Percentiles rank a stretch among this genome's conserved stretches.
phyloP scores from a whole-genome alignment of 2,113 vertebrate genomes.

The Nerophis ophidion region DNA sequence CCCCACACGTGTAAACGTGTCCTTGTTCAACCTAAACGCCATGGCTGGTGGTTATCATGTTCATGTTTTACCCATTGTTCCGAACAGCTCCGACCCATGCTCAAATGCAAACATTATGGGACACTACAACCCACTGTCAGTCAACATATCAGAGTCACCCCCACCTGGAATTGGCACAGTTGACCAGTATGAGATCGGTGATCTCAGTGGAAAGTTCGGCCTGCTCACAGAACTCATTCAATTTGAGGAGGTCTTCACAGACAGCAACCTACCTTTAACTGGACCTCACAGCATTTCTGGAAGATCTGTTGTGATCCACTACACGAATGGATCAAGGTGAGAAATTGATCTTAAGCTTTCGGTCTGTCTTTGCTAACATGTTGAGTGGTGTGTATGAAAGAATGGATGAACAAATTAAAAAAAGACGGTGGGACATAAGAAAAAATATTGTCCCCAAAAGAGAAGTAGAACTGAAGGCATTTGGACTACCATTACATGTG shows the following conservation, averaged over 20 bases:
- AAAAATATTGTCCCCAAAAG: too few relatives aligned
- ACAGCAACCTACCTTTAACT: conserved; percentile 65
- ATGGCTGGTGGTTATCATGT: conserved; percentile 71
- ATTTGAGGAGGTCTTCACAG: conserved; percentile 35
- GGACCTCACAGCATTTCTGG: conserved; percentile 68
- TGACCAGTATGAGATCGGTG: conserved; percentile 77
- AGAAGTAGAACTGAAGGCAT: too few relatives aligned
- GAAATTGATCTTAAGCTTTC: conserved; percentile 5
- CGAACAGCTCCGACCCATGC: conserved; percentile 51
- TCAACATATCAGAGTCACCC: conserved; percentile 57
- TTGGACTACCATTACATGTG: too few relatives aligned
- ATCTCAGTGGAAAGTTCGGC: conserved; percentile 77
- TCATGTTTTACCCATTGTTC: conserved; percentile 65
- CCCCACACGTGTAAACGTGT: conserved; percentile 57
- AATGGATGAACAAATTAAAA: too few relatives aligned
- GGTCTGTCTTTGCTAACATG: too few relatives aligned
- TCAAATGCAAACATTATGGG: conserved; percentile 63
- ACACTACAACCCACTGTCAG: conserved; percentile 71
- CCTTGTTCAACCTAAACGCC: conserved; percentile 50
- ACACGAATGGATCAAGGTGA: conserved; percentile 69
- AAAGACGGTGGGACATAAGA: too few relatives aligned
- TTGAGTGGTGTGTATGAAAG: too few relatives aligned
- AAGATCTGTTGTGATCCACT: conserved; percentile 74
- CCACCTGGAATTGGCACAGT: conserved; percentile 62
- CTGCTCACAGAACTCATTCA: conserved; percentile 40